A percentile compares a stretch with the other conserved stretches of the same genome.
Evolutionary conservation across 2,888 invertebrate species (phyloP).

Genomic region (Exocentrus adspersus): DNA sequence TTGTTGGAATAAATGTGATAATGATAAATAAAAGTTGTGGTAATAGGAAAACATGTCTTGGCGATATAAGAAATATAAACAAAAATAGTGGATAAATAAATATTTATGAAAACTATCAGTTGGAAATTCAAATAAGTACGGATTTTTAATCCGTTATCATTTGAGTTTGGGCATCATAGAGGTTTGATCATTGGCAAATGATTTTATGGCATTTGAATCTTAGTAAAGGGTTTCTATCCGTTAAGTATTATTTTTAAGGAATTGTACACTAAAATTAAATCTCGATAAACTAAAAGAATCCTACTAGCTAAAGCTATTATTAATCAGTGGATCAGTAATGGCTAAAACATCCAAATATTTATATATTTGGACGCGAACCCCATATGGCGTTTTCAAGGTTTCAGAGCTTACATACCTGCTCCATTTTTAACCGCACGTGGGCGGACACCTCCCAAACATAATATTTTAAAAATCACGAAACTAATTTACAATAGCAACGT

Average conservation of each 20-base stretch:
- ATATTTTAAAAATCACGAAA: neutral
- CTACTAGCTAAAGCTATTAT: no score
- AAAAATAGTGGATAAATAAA: neutral
- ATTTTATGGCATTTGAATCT: no score
- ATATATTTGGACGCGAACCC: neutral
- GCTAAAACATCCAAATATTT: neutral
- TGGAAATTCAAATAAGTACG: neutral
- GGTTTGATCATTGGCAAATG: no score
- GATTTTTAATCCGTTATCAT: no score
- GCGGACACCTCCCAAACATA: neutral
- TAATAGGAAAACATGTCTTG: no score
- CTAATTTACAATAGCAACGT: neutral
- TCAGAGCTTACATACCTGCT: neutral
- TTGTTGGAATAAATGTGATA: slow-evolving; percentile 3
- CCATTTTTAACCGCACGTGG: neutral
- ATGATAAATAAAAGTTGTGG: no score
- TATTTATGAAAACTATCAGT: neutral
- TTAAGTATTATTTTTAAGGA: no score
- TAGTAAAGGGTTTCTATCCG: no score
- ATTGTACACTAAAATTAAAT: no score
- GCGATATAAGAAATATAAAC: no score
- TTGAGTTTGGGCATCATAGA: no score
- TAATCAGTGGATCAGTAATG: neutral
- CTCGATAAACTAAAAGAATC: no score
- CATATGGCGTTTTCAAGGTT: neutral